A percentile compares a stretch with the other conserved stretches of the same genome.
Evolutionary conservation across 2,888 invertebrate genomes (phyloP).

Genomic region (Brenthis daphne): DNA sequence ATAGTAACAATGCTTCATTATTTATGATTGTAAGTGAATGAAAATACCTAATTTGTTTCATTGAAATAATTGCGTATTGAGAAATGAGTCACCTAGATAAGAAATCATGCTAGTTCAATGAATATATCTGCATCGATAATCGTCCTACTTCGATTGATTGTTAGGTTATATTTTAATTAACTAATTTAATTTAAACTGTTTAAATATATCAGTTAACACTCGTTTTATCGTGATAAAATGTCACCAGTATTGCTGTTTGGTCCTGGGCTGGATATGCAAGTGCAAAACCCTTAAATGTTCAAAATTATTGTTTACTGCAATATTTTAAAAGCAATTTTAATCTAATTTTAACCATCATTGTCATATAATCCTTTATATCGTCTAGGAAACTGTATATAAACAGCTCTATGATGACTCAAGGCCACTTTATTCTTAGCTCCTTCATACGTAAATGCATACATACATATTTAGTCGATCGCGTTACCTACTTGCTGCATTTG

Average conservation of each 20-base stretch:
- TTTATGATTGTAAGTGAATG: not conserved
- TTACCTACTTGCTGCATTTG: constrained; percentile 10
- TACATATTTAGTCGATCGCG: constrained; percentile 4
- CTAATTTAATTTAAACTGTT: too few relatives aligned
- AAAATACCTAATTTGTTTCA: not conserved
- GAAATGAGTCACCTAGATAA: constrained; percentile 9
- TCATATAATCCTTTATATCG: not conserved
- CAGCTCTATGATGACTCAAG: constrained; percentile 5
- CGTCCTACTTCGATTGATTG: constrained; percentile 1
- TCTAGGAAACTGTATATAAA: not conserved
- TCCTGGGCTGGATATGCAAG: too few relatives aligned
- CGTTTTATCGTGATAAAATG: too few relatives aligned
- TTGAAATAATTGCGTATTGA: constrained; percentile 10
- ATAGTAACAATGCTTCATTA: not conserved
- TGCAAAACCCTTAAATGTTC: too few relatives aligned
- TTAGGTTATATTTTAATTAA: not conserved
- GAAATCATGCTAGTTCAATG: not conserved
- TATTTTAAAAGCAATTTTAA: too few relatives aligned
- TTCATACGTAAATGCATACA: not conserved
- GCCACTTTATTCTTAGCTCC: constrained; percentile 11
- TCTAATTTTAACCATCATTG: too few relatives aligned
- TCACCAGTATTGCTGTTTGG: too few relatives aligned
- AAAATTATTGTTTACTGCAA: too few relatives aligned
- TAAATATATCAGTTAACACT: too few relatives aligned
- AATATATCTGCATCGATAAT: constrained; percentile 16